Evolutionary conservation across 2,797 vertebrate genomes (phyloP).

Genomic region (Typhlichthys eigenmanni): DNA sequence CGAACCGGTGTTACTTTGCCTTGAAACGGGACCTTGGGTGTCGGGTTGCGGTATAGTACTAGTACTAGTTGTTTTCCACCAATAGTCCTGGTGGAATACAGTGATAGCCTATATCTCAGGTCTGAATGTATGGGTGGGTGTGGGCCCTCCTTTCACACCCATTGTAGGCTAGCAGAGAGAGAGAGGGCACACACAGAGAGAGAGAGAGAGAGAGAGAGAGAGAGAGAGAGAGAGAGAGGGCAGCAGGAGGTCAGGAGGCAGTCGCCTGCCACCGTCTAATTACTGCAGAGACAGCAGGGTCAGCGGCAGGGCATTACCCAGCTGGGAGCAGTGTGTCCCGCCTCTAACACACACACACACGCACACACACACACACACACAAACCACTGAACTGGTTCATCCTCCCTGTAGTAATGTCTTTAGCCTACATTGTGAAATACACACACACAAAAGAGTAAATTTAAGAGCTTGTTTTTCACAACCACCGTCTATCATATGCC

Average conservation of each 20-base stretch:
- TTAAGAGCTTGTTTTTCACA: slow-evolving; percentile 5
- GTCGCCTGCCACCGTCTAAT: slow-evolving; percentile 83
- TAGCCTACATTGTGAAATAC: slow-evolving; percentile 22
- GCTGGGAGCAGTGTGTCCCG: slow-evolving; percentile 80
- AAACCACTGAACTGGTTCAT: slow-evolving; percentile 28
- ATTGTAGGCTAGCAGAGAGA: slow-evolving; percentile 61
- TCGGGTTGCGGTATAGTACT: not conserved
- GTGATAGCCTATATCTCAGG: slow-evolving; percentile 53
- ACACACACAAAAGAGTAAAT: slow-evolving; percentile 3
- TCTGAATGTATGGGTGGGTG: slow-evolving; percentile 64
- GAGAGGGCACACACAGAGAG: slow-evolving; percentile 51
- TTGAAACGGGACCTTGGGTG: slow-evolving; percentile 28
- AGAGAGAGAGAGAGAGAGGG: slow-evolving; percentile 45
- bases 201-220: slow-evolving; percentile 5
- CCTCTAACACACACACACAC: slow-evolving; percentile 47
- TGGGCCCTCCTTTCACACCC: slow-evolving; percentile 69
- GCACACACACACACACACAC: slow-evolving; percentile 17
- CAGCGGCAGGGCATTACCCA: slow-evolving; percentile 83
- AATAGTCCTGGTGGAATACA: slow-evolving; percentile 46
- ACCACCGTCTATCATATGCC: slow-evolving; percentile 8
- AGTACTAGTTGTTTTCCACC: slow-evolving; percentile 4
- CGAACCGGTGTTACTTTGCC: slow-evolving; percentile 9
- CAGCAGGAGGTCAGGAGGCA: slow-evolving; percentile 84
- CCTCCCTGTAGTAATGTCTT: slow-evolving; percentile 30
- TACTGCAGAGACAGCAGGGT: slow-evolving; percentile 85